Evolutionary conservation across 2,888 invertebrate species (phyloP), one percentile per base, ranked within the genome.

Genomic region (Volucella bombylans): DNA sequence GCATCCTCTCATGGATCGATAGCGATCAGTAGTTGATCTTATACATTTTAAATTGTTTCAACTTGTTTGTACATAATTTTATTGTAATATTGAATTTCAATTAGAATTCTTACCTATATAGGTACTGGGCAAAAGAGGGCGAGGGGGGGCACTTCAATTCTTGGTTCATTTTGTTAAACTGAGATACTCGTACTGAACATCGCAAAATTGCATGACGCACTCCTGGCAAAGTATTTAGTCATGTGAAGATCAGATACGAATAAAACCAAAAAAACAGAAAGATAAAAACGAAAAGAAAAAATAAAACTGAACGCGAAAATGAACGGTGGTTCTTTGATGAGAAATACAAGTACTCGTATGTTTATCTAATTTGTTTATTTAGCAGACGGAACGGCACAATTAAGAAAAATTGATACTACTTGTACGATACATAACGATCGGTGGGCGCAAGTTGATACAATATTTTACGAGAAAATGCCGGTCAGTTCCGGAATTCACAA

Each of bases 201-300:
- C 62, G 68, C 74, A 82, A 65, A 83, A 80, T 74, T 76, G 76
- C 76, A 85, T 85, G 85, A 85, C 81, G 80, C 80, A 85, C 81
- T 71, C 72, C 69, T 67, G 57, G 62, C 80, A 76, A 67, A 77
- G 72, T 78, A 78, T 72, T 78, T 77, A 62, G 78, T 72, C 78
- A 82, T 76, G 67, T 71, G 77, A 77, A 77, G 73, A 73, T 62
- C 41, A 43, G 47, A 74, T 62, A 38, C 50, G 57, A 15, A 52
- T 15, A 64, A 4, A 8, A 52, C 61, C 2, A 18, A 64, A 38
- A 39, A 50, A 57, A 43, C 2, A 41, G 18, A 43, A 18, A 64
- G 8, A 68, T 49, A 41, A 12, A 41, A 55, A 23, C 50, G 23
- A 31, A 64, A 61, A 54, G 47, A 64, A 57, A 39, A 57, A 69